Percentiles rank a stretch among this genome's conserved stretches.
phyloP scores from a whole-genome alignment of 2,797 vertebrate genomes.

The Fundulus diaphanus region DNA sequence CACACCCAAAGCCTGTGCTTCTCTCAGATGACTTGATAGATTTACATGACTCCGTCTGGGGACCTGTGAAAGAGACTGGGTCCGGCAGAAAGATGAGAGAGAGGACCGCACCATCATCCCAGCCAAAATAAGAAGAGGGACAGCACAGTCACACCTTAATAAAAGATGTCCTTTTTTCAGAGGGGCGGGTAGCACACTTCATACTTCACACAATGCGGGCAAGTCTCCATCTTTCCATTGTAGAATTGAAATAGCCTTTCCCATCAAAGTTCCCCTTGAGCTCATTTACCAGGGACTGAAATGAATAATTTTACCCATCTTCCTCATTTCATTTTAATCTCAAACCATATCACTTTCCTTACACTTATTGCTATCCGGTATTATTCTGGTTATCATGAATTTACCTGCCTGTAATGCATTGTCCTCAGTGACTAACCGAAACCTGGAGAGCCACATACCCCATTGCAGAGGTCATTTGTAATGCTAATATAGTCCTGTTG shows the following conservation, averaged over 20 bases:
- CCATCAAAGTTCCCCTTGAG: conserved; percentile 67
- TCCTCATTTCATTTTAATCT: conserved; percentile 70
- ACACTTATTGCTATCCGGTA: conserved; percentile 56
- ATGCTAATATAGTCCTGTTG: conserved; percentile 31
- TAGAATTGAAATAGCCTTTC: conserved; percentile 63
- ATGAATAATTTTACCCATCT: conserved; percentile 54
- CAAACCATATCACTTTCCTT: conserved; percentile 65
- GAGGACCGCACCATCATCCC: conserved; percentile 64
- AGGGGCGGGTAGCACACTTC: conserved; percentile 37
- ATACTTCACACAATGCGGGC: conserved; percentile 71
- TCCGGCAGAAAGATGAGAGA: conserved; percentile 64
- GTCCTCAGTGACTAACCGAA: conserved; percentile 43
- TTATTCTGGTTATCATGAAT: conserved; percentile 58
- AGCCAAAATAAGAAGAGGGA: conserved; percentile 71
- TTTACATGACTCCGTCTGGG: conserved; percentile 84
- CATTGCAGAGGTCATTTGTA: conserved; percentile 42
- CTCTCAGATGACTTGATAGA: conserved; percentile 82
- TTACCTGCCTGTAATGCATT: conserved; percentile 50
- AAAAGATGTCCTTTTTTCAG: conserved; percentile 56
- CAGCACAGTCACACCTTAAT: conserved; percentile 70
- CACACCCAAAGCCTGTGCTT: conserved; percentile 80
- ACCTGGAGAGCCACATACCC: conserved; percentile 33
- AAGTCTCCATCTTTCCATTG: conserved; percentile 63
- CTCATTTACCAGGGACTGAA: conserved; percentile 60
- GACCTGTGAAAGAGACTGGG: conserved; percentile 68